These are phyloP conservation scores for Agelastica alni DNA, from an alignment of 2,888 invertebrate species.

Conservation along the genomic window DNA sequence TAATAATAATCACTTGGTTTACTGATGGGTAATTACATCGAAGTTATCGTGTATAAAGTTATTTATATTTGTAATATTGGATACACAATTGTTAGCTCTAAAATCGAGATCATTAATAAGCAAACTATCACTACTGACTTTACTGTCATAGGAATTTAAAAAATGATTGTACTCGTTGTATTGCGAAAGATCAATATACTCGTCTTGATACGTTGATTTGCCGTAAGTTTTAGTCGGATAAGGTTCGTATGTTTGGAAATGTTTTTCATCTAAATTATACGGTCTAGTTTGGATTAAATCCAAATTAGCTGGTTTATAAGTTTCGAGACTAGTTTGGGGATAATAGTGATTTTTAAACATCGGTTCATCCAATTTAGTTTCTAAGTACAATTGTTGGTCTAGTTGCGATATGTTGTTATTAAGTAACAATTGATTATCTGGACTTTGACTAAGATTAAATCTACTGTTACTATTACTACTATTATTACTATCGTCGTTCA, in stretches of 20 bases:
- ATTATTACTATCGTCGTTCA: conserved; percentile 59
- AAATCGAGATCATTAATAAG: conserved; percentile 54
- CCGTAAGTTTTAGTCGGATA: conserved; percentile 33
- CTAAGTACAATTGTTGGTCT: conserved; percentile 41
- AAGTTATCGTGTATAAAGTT: conserved; percentile 42
- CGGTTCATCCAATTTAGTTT: conserved; percentile 40
- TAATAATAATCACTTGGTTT: conserved; percentile 23
- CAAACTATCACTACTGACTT: conserved; percentile 44
- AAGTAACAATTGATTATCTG: conserved; percentile 58
- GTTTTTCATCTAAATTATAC: conserved; percentile 43
- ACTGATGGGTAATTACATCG: conserved; percentile 43
- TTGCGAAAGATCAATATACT: conserved; percentile 48
- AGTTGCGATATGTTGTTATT: conserved; percentile 47
- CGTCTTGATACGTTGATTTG: conserved; percentile 42
- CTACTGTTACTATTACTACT: conserved; percentile 52
- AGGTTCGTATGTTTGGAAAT: conserved; percentile 38
- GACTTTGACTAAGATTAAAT: conserved; percentile 58
- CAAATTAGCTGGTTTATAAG: conserved; percentile 34
- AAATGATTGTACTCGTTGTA: conserved; percentile 52
- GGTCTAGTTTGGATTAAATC: conserved; percentile 40
- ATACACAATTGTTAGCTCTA: conserved; percentile 40
- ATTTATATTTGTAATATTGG: conserved; percentile 40
- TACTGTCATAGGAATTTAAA: conserved; percentile 46
- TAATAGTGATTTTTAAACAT: conserved; percentile 37
- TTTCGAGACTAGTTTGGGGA: conserved; percentile 30